Percentiles rank a stretch among this genome's conserved stretches.
Evolutionary conservation across 1,140 invertebrate species (phyloP).

Genomic region (Mycetomoellerius zeteki): DNA sequence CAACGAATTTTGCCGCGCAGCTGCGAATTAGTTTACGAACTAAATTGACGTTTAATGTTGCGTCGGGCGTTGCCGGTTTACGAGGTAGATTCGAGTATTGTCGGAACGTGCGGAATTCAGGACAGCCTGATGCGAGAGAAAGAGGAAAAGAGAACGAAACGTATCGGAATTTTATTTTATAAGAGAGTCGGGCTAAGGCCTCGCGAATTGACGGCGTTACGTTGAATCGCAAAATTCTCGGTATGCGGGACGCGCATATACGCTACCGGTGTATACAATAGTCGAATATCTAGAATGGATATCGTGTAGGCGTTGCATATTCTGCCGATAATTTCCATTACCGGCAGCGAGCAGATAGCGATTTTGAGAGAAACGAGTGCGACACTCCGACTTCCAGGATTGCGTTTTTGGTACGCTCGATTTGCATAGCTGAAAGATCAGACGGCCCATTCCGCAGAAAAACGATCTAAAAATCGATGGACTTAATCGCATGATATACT

Average conservation of each 20-base stretch:
- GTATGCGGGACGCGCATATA: constrained; percentile 13
- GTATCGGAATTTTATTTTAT: constrained; percentile 64
- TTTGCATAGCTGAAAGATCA: constrained; percentile 44
- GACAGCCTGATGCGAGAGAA: constrained; percentile 22
- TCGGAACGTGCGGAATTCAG: constrained; percentile 51
- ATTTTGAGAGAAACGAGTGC: constrained; percentile 34
- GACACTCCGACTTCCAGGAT: constrained; percentile 10
- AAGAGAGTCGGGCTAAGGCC: constrained; percentile 43
- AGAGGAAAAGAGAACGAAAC: constrained; percentile 31
- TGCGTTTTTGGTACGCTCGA: constrained; percentile 27
- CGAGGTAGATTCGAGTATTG: constrained; percentile 53
- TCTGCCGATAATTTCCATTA: constrained; percentile 54
- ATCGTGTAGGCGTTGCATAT: constrained; percentile 39
- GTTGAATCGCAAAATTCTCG: constrained; percentile 58
- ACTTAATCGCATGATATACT: constrained; percentile 42
- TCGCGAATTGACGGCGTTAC: constrained; percentile 27
- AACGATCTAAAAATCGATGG: constrained; percentile 20
- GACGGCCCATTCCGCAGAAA: background rate
- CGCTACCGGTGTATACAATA: constrained; percentile 24
- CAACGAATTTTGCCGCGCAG: constrained; percentile 27
- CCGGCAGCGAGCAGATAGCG: constrained; percentile 48
- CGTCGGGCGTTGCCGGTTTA: constrained; percentile 47
- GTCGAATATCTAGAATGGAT: constrained; percentile 54
- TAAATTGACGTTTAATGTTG: constrained; percentile 64
- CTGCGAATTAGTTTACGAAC: constrained; percentile 60